Conservation (phyloP, 2,113 vertebrate genomes). For the Lanius ludovicianus region DNA sequence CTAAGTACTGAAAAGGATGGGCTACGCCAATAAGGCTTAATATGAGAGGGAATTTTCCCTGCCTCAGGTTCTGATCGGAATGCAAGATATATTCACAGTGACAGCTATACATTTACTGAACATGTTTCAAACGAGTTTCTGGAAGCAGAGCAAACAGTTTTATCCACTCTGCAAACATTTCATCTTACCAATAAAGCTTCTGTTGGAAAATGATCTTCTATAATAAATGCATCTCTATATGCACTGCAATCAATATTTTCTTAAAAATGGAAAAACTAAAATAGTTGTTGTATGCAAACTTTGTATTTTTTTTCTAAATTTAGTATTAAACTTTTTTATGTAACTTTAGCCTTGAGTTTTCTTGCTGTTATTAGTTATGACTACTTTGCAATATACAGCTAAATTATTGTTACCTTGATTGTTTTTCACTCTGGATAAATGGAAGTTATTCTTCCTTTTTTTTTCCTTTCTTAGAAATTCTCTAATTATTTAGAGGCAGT, state of each 20-base stretch:
- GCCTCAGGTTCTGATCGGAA: conserved; percentile 65
- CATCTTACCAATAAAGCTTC: not conserved
- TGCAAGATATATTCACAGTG: conserved; percentile 59
- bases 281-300: not conserved
- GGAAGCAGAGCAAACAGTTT: conserved; percentile 26
- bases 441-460: not conserved
- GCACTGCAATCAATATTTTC: not conserved
- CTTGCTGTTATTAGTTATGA: not conserved
- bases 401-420: not conserved
- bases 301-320: not conserved
- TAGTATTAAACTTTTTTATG: not conserved
- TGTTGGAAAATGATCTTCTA: not conserved
- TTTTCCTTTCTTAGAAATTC: not conserved
- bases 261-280: not conserved
- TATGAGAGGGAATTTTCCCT: conserved; percentile 65
- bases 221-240: not conserved
- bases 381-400: not conserved
- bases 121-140: conserved; percentile 29
- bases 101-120: conserved; percentile 61
- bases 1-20: conserved; percentile 49
- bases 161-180: not conserved
- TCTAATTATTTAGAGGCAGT: not conserved
- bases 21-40: conserved; percentile 59
- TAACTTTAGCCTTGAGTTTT: not conserved
- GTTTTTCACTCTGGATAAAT: not conserved